phyloP scores from a whole-genome alignment of 2,888 invertebrate genomes.

The Archips xylosteana region DNA sequence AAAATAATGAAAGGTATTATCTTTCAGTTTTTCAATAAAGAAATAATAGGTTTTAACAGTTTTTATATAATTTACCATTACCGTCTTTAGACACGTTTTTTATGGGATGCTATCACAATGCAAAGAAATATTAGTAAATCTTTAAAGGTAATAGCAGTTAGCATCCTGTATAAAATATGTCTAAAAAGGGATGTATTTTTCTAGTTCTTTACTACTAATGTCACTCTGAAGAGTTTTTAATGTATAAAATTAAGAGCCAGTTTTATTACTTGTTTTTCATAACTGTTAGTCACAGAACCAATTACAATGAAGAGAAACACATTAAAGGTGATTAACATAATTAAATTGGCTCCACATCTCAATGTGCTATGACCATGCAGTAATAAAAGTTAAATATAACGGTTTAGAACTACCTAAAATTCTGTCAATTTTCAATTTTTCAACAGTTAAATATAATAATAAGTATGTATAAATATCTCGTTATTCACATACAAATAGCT shows the following conservation, averaged over 20 bases:
- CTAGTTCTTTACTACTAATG: no score
- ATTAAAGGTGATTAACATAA: slow-evolving; percentile 23
- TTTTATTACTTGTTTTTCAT: background rate
- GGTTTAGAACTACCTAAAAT: background rate
- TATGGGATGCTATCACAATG: no score
- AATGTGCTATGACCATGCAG: background rate
- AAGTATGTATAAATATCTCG: background rate
- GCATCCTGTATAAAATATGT: no score
- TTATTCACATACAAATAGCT: background rate
- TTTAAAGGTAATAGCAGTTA: no score
- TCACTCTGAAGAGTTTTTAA: no score
- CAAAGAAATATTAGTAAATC: no score
- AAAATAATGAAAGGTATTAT: background rate
- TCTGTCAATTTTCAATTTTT: background rate
- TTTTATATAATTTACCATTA: no score
- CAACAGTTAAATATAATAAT: no score
- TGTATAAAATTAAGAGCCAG: background rate
- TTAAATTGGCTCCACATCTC: background rate
- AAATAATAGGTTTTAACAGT: no score
- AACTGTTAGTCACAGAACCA: background rate
- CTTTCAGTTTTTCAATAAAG: background rate
- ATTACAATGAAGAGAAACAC: background rate
- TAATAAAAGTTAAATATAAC: slow-evolving; percentile 4
- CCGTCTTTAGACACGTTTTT: no score
- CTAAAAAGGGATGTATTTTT: background rate